These are phyloP conservation scores for Linepithema humile DNA, from an alignment of 1,140 invertebrate genomes.

Conservation along the genomic window DNA sequence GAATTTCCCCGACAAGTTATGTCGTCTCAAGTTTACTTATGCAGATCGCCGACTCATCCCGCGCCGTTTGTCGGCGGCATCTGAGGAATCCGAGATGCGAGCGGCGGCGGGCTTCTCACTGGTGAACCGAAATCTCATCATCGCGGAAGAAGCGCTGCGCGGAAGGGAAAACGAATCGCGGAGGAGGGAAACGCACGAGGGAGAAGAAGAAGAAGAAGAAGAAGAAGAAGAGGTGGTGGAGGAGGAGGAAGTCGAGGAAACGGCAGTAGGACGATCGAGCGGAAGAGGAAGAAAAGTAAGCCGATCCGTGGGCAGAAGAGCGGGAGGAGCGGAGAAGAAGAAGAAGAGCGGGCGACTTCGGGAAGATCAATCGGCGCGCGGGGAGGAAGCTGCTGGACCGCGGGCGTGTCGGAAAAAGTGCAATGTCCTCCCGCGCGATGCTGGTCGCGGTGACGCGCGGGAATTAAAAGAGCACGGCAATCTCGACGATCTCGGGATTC, in stretches of 20 bases:
- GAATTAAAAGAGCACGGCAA: constrained; percentile 9
- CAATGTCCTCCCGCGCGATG: constrained; percentile 44
- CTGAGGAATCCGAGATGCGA: constrained; percentile 27
- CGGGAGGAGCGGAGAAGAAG: not conserved
- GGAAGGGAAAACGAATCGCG: not conserved
- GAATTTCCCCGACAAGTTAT: not conserved
- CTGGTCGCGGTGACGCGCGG: not conserved
- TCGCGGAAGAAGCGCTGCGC: not conserved
- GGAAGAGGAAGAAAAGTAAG: constrained; percentile 32
- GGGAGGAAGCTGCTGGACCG: constrained; percentile 11
- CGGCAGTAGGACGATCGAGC: not conserved
- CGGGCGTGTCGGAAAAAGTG: constrained; percentile 40
- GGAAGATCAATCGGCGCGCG: constrained; percentile 21
- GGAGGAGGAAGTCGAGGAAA: not conserved
- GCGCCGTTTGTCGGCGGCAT: not conserved
- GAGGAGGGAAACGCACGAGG: not conserved
- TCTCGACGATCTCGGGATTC: constrained; percentile 10
- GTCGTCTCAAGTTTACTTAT: constrained; percentile 32
- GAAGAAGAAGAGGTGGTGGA: not conserved
- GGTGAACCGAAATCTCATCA: constrained; percentile 1
- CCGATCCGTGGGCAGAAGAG: not conserved
- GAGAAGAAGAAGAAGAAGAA: constrained; percentile 3
- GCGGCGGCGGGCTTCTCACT: not conserved
- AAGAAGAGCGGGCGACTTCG: constrained; percentile 1
- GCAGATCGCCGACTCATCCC: constrained; percentile 17